phyloP scores from a whole-genome alignment of 2,797 vertebrate genomes.

The Eulemur mongoz region DNA sequence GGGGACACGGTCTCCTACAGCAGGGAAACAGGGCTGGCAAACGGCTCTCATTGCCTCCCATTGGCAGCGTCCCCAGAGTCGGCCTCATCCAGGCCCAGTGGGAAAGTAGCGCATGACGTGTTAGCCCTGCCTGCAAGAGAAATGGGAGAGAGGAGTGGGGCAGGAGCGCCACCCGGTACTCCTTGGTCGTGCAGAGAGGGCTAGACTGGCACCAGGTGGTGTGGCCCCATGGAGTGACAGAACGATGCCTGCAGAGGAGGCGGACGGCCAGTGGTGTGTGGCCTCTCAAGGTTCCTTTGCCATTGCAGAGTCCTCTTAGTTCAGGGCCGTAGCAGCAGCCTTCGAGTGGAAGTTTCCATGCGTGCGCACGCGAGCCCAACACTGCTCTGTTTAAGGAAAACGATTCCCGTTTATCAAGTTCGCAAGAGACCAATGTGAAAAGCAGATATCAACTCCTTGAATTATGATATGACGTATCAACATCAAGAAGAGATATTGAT shows the following conservation, averaged over 20 bases:
- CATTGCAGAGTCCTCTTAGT: neutral
- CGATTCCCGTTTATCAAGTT: neutral
- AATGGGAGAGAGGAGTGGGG: accelerated
- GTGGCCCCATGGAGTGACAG: too few species aligned
- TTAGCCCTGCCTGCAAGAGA: neutral
- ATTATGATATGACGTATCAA: neutral
- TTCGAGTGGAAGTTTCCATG: neutral
- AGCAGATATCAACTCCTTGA: neutral
- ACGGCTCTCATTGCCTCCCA: accelerated
- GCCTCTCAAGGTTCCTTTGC: neutral
- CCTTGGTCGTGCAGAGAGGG: neutral
- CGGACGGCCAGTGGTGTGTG: accelerated
- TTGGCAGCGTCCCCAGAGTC: accelerated
- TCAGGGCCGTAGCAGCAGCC: neutral
- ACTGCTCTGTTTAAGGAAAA: neutral
- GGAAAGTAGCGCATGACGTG: accelerated
- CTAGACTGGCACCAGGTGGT: accelerated
- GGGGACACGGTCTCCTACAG: accelerated
- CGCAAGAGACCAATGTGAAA: neutral
- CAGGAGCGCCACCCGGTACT: neutral
- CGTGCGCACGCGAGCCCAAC: neutral
- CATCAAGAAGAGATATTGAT: neutral
- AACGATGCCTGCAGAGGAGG: neutral
- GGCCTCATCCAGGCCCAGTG: neutral
- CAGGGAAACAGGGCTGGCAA: accelerated